Evolutionary conservation across 2,113 vertebrate species (phyloP).

Genomic region (Trichechus manatus): DNA sequence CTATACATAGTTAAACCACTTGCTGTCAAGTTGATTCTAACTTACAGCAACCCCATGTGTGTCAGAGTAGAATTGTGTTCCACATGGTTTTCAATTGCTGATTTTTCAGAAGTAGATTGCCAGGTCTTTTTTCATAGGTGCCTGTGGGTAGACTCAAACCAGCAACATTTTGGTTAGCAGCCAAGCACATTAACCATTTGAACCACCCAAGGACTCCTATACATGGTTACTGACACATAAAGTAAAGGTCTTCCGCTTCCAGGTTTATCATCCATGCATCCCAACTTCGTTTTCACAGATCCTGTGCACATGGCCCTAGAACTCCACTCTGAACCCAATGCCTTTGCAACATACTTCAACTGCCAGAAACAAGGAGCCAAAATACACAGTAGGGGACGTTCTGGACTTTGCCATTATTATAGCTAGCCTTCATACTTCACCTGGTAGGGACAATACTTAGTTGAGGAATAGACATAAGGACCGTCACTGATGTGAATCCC

Average conservation of each 20-base stretch:
- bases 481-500: background rate
- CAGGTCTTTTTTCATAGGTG: background rate
- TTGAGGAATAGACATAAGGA: constrained; percentile 5
- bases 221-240: background rate
- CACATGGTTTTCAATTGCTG: background rate
- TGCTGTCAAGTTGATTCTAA: background rate
- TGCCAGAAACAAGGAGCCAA: constrained; percentile 60
- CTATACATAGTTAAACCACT: background rate
- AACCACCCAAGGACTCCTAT: too few relatives aligned
- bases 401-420: constrained; percentile 63
- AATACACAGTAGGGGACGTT: constrained; percentile 40
- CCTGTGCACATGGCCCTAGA: background rate
- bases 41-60: too few relatives aligned
- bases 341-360: constrained; percentile 33
- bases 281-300: constrained; percentile 27
- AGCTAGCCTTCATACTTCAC: background rate
- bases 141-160: background rate
- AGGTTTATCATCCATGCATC: background rate
- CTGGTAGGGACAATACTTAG: background rate
- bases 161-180: background rate
- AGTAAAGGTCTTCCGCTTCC: background rate
- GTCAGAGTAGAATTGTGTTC: too few relatives aligned
- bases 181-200: background rate
- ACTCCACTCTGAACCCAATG: background rate
- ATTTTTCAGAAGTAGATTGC: background rate